A percentile compares a stretch with the other conserved stretches of the same genome.
Conservation (phyloP, 2,888 invertebrate genomes). For the Meiosimyza decipiens region DNA sequence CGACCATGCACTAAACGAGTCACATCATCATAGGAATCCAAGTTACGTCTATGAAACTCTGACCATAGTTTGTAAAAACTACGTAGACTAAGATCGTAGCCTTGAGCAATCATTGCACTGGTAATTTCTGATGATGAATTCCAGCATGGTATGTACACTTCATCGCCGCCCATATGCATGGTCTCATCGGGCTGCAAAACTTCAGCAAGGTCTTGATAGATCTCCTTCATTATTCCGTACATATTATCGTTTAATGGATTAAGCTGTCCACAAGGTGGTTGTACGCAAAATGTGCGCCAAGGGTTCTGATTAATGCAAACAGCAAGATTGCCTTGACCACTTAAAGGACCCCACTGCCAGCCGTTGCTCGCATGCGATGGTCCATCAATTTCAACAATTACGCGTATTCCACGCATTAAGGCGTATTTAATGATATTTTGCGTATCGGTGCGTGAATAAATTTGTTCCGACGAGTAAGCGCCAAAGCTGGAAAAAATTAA, state of each 20-base stretch:
- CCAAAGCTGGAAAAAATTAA: constrained; percentile 71
- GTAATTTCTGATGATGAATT: constrained; percentile 78
- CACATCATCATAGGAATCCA: constrained; percentile 71
- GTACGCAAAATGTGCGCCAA: constrained; percentile 79
- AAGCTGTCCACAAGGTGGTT: constrained; percentile 88
- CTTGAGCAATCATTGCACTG: constrained; percentile 72
- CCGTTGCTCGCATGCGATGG: constrained; percentile 88
- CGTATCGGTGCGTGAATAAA: constrained; percentile 77
- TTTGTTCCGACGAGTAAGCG: constrained; percentile 76
- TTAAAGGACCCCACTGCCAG: constrained; percentile 80
- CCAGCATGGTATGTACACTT: constrained; percentile 78
- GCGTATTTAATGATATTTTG: constrained; percentile 80
- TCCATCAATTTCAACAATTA: constrained; percentile 89
- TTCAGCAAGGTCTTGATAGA: constrained; percentile 77
- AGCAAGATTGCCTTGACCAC: constrained; percentile 73
- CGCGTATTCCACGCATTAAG: constrained; percentile 80
- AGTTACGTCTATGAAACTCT: constrained; percentile 73
- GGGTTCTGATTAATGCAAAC: constrained; percentile 76
- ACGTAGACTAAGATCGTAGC: constrained; percentile 69
- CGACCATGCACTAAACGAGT: constrained; percentile 52
- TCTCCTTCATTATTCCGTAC: constrained; percentile 74
- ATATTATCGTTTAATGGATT: constrained; percentile 81
- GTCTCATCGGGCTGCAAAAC: constrained; percentile 71
- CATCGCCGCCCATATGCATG: constrained; percentile 88
- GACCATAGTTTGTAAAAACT: constrained; percentile 81